Evolutionary conservation across 2,797 vertebrate genomes (phyloP), one percentile per base, ranked within the genome.

Genomic region (Schizopygopsis malacanthus): DNA sequence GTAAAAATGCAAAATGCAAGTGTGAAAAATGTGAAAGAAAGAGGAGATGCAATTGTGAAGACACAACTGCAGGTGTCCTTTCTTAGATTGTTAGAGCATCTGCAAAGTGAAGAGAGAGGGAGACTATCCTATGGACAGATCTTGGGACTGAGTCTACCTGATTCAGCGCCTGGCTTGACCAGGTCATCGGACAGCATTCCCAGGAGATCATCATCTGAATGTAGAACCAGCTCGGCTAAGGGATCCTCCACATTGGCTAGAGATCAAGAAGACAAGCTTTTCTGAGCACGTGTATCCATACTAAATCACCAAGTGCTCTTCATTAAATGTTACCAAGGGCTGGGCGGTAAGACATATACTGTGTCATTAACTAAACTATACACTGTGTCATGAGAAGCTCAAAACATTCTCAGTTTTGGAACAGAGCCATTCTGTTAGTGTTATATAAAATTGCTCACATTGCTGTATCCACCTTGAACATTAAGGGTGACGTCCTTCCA

Each of bases 161-260:
- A 93, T 89, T 95, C 95, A 90, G 95, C 91, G 80, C 93, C 93
- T 90, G 96, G 94, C 90, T 96, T 96, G 92, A 96, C 97, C 94
- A 98, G 96, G 90, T 96, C 96, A 93, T 98, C 97, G 86, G 93
- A 97, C 89, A 97, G 96, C 88, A 97, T 97, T 59, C 97, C 97
- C 92, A 99, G 96, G 87, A 99, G 97, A 93, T 99, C 97, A 87
- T 98, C 97, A 18, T 99, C 97, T 47, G 96, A 97, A 90, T 96
- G 97, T 86, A 99, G 95, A 87, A 98, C 97, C 90, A 99, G 95
- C 92, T 98, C 97, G 88, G 96, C 93, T 77, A 99, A 94, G 75
- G 96, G 94, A 82, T 98, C 98, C 0, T 97, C 96, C 0, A 95
- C 92, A 89, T 95, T 90, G 92, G 95, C 98, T 98, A 94, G 56